Base-by-base conservation (phyloP, 2,797 vertebrate genomes). In the Mormyrops attenuatus region DNA sequence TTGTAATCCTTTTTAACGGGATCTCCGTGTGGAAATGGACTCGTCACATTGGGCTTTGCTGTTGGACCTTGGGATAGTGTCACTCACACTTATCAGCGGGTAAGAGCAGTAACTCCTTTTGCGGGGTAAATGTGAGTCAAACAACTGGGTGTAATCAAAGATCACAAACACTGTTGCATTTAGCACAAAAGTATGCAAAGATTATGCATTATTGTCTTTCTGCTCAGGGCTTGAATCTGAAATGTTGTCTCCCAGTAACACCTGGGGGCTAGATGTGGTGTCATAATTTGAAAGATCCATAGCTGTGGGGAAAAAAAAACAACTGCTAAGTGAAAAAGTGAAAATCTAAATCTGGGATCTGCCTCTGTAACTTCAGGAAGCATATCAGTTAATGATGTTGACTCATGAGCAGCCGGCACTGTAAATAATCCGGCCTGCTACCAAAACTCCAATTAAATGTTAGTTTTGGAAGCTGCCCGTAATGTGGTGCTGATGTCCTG, bases 281-380 rank as follows among this genome's bases (percentile, higher is more conserved):
- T 77, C 69, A 77, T 77, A 38, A 77, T 77, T 73, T 77, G 38
- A 82, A 82, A 82, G 77, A 82, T 47, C 77, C 77, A 22, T 44
- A 44, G 17, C 77, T 82, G 77, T 82, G 77, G 77, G 77, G 2
- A 17, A 15, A 47, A 38, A 38, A 41, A 82, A 82, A 47, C 17
- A 44, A 82, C 38, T 17, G 69, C 34, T 77, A 77, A 77, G 34
- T 77, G 5, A 77, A 77, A 77, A 38, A 77, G 34, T 77, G 41
- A 44, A 82, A 82, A 82, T 82, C 77, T 82, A 82, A 82, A 82
- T 47, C 77, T 82, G 77, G 77, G 41, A 47, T 44, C 77, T 82
- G 77, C 41, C 20, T 20, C 38, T 82, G 17, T 82, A 82, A 44
- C 77, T 47, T 77, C 34, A 77, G 69, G 69, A 77, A 38, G 69